Evolutionary conservation across 2,113 vertebrate species (phyloP).

Genomic region (Scopus umbretta): DNA sequence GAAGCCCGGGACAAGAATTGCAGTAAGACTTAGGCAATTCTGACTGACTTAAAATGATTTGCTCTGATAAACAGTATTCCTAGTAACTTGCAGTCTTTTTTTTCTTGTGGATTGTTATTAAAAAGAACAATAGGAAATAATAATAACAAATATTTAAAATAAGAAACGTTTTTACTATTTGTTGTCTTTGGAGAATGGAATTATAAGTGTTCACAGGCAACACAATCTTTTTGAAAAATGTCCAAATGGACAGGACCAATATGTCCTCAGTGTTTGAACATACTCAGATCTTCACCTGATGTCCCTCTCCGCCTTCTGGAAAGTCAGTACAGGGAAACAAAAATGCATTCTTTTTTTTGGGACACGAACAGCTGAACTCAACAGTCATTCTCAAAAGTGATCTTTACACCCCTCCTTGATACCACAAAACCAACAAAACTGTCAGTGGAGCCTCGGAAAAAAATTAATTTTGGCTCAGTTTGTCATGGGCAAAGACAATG

Average conservation of each 20-base stretch:
- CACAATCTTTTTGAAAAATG: background rate
- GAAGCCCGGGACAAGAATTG: rapidly evolving
- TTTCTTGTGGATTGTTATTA: background rate
- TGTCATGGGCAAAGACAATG: background rate
- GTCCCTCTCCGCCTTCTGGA: background rate
- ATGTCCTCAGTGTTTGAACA: background rate
- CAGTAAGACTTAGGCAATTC: background rate
- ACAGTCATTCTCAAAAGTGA: background rate
- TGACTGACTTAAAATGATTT: background rate
- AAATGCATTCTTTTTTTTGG: background rate
- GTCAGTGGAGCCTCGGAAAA: background rate
- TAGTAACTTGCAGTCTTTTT: background rate
- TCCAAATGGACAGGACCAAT: background rate
- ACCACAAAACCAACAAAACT: background rate
- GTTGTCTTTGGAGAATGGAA: background rate
- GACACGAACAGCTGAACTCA: background rate
- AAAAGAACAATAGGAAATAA: background rate
- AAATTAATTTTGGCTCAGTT: background rate
- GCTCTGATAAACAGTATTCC: background rate
- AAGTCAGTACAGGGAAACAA: background rate
- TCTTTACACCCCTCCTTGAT: background rate
- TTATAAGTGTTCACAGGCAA: background rate
- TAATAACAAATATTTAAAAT: background rate
- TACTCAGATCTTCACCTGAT: background rate
- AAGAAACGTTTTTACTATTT: background rate